Evolutionary conservation across 2,113 vertebrate species (phyloP), one percentile per base, ranked within the genome.

Genomic region (Thinocorus orbignyianus): DNA sequence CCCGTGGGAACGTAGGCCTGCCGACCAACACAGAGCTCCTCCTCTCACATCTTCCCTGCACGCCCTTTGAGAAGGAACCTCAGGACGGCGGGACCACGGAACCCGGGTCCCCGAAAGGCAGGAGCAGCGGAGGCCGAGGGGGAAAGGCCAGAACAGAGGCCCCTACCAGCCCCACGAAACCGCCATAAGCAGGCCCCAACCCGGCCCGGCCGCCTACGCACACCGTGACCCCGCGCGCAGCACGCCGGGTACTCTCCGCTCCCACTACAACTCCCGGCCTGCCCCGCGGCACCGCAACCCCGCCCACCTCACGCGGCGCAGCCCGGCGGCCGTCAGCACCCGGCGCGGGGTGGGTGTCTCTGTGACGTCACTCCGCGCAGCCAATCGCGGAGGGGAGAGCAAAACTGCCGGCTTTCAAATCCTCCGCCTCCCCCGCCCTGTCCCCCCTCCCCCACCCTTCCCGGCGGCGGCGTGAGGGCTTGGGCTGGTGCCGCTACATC

Each of bases 361-460:
- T 2, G 13, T 64, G 74, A 71, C 91, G 94, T 77, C 10, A n/a
- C 48, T 54, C 9, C 3, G 17, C 73, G 10, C 96, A 94, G 92
- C 97, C 97, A 97, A 98, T 98, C 96, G 86, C 61, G 89, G 64
- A 52, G 52, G 55, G 81, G 68, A 64, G 90, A 97, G 95, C 95
- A 95, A 94, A 98, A 97, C 98, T 97, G 98, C 97, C 97, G 97
- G 97, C 96, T 97, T 98, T 98, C 97, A 98, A 98, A 98, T 98
- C 97, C 96, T 96, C 96, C 96, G 94, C 98, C 98, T 97, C 95
- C 94, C 22, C 41, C 17, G 2, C 95, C 94, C 81, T 79, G 42
- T 58, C 65, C 48, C 10, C 77, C 51, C 9, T 78, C 81, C 92
- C 97, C 97, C 97, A 95, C 95, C 96, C 95, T 94, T 92, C 88